Conservation (phyloP, 2,113 vertebrate species). For the Nothoprocta pentlandii region DNA sequence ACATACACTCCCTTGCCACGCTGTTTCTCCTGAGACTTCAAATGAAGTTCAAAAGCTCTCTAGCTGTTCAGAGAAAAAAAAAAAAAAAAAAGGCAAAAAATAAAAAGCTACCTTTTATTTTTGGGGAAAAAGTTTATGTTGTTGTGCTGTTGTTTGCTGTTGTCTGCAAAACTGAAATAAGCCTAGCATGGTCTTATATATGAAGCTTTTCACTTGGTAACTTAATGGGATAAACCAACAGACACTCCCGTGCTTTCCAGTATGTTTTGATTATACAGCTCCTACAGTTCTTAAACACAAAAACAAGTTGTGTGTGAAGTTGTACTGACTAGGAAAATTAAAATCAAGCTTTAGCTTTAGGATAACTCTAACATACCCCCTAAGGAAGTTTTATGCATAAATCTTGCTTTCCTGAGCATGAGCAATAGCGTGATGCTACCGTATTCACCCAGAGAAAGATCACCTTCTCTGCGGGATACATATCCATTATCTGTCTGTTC, state of each 20-base stretch:
- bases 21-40: slow-evolving; percentile 30
- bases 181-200: background rate
- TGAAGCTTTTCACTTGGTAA: background rate
- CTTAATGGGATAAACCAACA: slow-evolving; percentile 3
- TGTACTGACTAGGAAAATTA: slow-evolving; percentile 27
- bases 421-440: background rate
- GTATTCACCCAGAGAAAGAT: background rate
- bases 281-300: slow-evolving; percentile 43
- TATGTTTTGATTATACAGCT: slow-evolving; percentile 25
- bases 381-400: background rate
- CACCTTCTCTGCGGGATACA: background rate
- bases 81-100: too few species aligned
- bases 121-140: background rate
- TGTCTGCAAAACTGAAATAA: slow-evolving; percentile 6
- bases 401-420: background rate
- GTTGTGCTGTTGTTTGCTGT: background rate
- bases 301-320: background rate
- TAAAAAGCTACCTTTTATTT: background rate
- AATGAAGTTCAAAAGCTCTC: slow-evolving; percentile 49
- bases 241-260: background rate
- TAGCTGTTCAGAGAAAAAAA: background rate
- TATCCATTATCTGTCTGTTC: background rate
- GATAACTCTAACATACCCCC: background rate
- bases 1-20: slow-evolving; percentile 62
- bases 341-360: slow-evolving; percentile 32